A percentile compares a stretch with the other conserved stretches of the same genome.
Evolutionary conservation across 2,113 vertebrate genomes (phyloP).

Genomic region (Oxyura jamaicensis): DNA sequence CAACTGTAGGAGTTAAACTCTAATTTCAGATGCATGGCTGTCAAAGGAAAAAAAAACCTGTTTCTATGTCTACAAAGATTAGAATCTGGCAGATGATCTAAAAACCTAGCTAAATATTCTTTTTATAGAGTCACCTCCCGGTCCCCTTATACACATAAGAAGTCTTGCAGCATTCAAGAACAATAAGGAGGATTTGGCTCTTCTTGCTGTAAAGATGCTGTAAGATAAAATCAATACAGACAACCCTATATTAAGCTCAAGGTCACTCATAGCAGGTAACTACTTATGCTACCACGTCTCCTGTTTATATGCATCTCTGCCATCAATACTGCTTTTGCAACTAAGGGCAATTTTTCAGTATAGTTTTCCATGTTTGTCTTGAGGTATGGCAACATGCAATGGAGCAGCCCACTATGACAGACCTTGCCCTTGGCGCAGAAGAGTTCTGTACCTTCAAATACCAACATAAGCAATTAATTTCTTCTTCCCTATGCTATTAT

Average conservation of each 20-base stretch:
- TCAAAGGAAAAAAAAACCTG: constrained; percentile 41
- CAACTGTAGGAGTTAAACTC: constrained; percentile 69
- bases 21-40: constrained; percentile 64
- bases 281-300: background rate
- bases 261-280: constrained; percentile 33
- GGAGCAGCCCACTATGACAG: fast-evolving
- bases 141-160: constrained; percentile 12
- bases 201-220: constrained; percentile 19
- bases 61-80: constrained; percentile 67
- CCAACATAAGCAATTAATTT: background rate
- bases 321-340: background rate
- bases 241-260: constrained; percentile 37
- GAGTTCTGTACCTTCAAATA: background rate
- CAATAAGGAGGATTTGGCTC: constrained; percentile 39
- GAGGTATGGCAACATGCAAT: background rate
- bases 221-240: constrained; percentile 50
- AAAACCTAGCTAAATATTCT: constrained; percentile 64
- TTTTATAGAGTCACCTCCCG: constrained; percentile 59
- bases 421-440: background rate
- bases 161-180: constrained; percentile 39
- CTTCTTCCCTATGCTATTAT: fast-evolving
- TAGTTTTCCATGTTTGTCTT: background rate
- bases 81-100: constrained; percentile 65
- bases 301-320: background rate
- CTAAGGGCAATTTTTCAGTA: background rate